Evolutionary conservation across 2,888 invertebrate genomes (phyloP).

Genomic region (Watsonalla cultraria): DNA sequence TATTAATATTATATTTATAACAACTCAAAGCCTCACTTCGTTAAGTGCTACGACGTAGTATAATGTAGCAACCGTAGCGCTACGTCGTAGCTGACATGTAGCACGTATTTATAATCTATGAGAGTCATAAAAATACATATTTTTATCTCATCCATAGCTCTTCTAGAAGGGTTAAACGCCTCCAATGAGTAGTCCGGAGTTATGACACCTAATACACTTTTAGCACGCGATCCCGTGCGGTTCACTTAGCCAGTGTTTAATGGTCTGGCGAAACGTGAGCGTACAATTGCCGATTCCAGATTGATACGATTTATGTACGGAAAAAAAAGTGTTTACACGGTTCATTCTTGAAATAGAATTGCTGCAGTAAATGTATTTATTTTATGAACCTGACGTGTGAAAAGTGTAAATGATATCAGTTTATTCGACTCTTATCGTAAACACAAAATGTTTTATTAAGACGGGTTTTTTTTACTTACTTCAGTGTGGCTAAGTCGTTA

Average conservation of each 20-base stretch:
- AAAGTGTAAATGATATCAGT: background rate
- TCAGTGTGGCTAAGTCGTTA: too few relatives aligned
- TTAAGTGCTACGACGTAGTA: too few relatives aligned
- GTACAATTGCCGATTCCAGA: conserved; percentile 39
- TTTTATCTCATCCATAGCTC: conserved; percentile 3
- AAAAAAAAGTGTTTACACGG: conserved; percentile 7
- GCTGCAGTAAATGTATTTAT: background rate
- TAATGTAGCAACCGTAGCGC: too few relatives aligned
- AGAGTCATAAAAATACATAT: too few relatives aligned
- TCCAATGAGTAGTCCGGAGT: conserved; percentile 42
- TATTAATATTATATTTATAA: too few relatives aligned
- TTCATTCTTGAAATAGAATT: background rate
- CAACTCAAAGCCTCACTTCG: too few relatives aligned
- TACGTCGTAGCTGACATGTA: too few relatives aligned
- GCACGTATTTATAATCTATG: too few relatives aligned
- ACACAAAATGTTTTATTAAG: background rate
- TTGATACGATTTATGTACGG: conserved; percentile 38
- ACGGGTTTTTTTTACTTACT: too few relatives aligned
- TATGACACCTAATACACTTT: conserved; percentile 74
- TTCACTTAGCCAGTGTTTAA: conserved; percentile 45
- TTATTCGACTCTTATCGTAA: background rate
- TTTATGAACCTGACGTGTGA: background rate
- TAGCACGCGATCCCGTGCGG: conserved; percentile 59
- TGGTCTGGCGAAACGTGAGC: conserved; percentile 42
- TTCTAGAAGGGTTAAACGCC: conserved; percentile 21